These are phyloP conservation scores for Junco hyemalis DNA, from an alignment of 2,113 vertebrate genomes.

Conservation along the genomic window DNA sequence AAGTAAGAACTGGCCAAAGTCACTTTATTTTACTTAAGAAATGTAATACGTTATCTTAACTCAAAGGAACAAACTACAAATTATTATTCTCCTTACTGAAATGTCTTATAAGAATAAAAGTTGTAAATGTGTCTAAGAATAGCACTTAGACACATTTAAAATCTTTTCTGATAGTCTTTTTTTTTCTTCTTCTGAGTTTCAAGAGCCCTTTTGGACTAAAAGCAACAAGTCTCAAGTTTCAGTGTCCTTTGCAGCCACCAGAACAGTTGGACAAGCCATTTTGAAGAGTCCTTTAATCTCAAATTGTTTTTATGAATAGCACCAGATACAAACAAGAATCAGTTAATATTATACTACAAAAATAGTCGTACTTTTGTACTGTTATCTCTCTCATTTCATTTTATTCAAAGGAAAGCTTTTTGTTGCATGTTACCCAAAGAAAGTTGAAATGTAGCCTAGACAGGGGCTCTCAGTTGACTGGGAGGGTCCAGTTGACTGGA, in stretches of 20 bases:
- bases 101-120: background rate
- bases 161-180: background rate
- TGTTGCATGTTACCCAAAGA: background rate
- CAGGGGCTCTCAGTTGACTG: background rate
- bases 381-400: background rate
- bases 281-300: background rate
- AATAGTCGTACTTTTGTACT: background rate
- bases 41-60: background rate
- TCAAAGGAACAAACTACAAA: background rate
- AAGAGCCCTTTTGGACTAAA: background rate
- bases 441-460: background rate
- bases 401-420: background rate
- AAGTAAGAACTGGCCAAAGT: background rate
- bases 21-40: background rate
- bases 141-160: background rate
- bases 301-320: background rate
- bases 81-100: background rate
- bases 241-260: background rate
- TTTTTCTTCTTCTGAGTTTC: background rate
- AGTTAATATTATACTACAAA: background rate
- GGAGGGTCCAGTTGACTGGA: background rate
- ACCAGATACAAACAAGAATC: background rate
- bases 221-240: background rate
- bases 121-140: background rate
- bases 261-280: background rate